Conservation (phyloP, 2,888 invertebrate genomes). For the Plagiodera versicolora region DNA sequence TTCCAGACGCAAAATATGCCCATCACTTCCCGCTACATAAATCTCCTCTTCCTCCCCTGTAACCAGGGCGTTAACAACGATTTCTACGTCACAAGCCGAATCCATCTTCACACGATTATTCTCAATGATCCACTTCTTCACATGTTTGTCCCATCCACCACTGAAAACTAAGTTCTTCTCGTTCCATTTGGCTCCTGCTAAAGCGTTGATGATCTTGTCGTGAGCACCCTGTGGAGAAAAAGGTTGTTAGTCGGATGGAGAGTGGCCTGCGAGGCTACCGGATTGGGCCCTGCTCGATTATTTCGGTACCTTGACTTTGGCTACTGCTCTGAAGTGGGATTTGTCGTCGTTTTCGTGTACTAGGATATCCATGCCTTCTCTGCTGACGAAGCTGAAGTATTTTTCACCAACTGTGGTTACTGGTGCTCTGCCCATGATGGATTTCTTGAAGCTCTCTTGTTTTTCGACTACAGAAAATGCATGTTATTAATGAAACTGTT, state of each 20-base stretch:
- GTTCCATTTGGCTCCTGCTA: slow-evolving; percentile 45
- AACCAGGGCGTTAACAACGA: slow-evolving; percentile 42
- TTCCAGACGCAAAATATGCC: slow-evolving; percentile 51
- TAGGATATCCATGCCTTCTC: slow-evolving; percentile 60
- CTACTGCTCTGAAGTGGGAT: slow-evolving; percentile 57
- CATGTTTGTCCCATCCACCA: slow-evolving; percentile 56
- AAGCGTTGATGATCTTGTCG: slow-evolving; percentile 55
- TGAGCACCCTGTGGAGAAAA: slow-evolving; percentile 51
- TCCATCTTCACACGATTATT: slow-evolving; percentile 34
- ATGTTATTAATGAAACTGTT: no score
- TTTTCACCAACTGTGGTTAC: slow-evolving; percentile 53
- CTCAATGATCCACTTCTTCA: slow-evolving; percentile 55
- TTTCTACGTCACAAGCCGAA: slow-evolving; percentile 38
- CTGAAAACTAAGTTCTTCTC: slow-evolving; percentile 48
- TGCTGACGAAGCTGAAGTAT: slow-evolving; percentile 51
- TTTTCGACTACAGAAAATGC: slow-evolving; percentile 29
- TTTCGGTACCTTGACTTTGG: slow-evolving; percentile 62
- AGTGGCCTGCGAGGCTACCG: no score
- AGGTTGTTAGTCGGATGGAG: no score
- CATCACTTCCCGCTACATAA: slow-evolving; percentile 64
- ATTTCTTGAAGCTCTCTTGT: slow-evolving; percentile 54
- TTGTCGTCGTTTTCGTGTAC: slow-evolving; percentile 58
- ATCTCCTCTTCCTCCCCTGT: slow-evolving; percentile 43
- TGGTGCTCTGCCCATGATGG: slow-evolving; percentile 62
- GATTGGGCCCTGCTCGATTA: no score